A percentile compares a stretch with the other conserved stretches of the same genome.
These are phyloP conservation scores for Agonopterix subpropinquella DNA, from an alignment of 2,888 invertebrate species.

Conservation along the genomic window DNA sequence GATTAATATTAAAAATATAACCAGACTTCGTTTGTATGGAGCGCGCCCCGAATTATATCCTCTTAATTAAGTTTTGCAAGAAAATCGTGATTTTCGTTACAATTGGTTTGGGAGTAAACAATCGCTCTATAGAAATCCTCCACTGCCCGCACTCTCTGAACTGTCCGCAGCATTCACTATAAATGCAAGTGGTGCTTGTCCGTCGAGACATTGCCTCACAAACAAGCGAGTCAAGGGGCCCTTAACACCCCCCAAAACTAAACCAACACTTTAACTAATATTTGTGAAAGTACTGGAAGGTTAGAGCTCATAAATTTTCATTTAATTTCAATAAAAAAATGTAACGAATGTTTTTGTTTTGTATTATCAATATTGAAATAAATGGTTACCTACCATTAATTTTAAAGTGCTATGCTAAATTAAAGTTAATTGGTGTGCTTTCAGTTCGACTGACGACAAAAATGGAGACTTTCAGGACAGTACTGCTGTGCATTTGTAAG, in stretches of 20 bases:
- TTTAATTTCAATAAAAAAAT: neutral
- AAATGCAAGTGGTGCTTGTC: constrained; percentile 48
- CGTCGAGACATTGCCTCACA: constrained; percentile 56
- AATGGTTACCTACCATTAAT: neutral
- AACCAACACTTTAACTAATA: constrained; percentile 31
- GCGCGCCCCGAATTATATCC: no score
- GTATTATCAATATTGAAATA: neutral
- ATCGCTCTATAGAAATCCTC: constrained; percentile 42
- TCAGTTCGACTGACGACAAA: constrained; percentile 62
- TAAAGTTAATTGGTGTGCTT: constrained; percentile 33
- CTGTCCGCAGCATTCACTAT: constrained; percentile 44
- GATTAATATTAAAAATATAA: no score
- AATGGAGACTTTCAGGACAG: constrained; percentile 52
- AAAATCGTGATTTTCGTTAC: no score
- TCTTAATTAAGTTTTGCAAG: no score
- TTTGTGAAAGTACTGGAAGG: constrained; percentile 67
- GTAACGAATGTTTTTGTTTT: constrained; percentile 13
- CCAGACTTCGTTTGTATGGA: no score
- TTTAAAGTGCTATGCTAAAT: constrained; percentile 30
- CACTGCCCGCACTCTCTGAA: constrained; percentile 19
- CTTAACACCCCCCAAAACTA: constrained; percentile 35
- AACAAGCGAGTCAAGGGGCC: constrained; percentile 47
- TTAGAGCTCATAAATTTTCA: constrained; percentile 18
- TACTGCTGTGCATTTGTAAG: constrained; percentile 60
- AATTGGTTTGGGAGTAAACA: neutral